Base-by-base conservation (phyloP, 2,113 vertebrate genomes). In the Prolemur simus region DNA sequence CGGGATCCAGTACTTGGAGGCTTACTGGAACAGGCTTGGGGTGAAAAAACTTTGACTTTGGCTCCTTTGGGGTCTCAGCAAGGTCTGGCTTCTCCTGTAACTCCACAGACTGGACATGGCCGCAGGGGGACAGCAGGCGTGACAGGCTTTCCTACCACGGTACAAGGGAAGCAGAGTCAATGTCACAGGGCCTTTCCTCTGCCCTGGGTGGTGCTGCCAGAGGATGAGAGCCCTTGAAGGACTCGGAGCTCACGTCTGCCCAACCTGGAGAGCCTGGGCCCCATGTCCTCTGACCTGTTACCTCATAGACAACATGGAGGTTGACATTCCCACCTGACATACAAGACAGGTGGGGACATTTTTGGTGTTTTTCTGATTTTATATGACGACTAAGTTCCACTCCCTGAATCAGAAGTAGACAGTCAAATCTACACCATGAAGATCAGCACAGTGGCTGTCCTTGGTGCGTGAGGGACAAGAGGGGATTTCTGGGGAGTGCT, bases 71-170 rank as follows among this genome's bases (percentile, higher is more conserved):
- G 2, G 98, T 97, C 87, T 98, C 98, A 0, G 76, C 73, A 0
- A 98, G 98, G 25, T 98, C 99, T 0, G 99, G 99, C 66, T 99
- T 99, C 58, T 99, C 99, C 73, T 98, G 98, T 47, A 99, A 29
- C 39, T 99, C 98, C 97, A 99, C 99, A 0, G 98, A 98, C 93
- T 98, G 96, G 90, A 99, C 78, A 0, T 0, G 0, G 8, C 99
- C 99, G 3, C 99, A 99, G 87, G 95, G 82, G 1, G 98, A 97
- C 85, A 99, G 99, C 42, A 99, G 94, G 42, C 98, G 97, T 0
- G 93, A 97, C 91, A 99, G 95, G 11, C 98, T 94, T 2, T 78
- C 98, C 99, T 99, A 84, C 10, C 3, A 0, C 0, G 37, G 73
- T 9, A 0, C 0, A 18, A 76, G 12, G 12, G 18, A 21, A n/a